phyloP scores from a whole-genome alignment of 2,797 vertebrate genomes.

The Zalophus californianus region DNA sequence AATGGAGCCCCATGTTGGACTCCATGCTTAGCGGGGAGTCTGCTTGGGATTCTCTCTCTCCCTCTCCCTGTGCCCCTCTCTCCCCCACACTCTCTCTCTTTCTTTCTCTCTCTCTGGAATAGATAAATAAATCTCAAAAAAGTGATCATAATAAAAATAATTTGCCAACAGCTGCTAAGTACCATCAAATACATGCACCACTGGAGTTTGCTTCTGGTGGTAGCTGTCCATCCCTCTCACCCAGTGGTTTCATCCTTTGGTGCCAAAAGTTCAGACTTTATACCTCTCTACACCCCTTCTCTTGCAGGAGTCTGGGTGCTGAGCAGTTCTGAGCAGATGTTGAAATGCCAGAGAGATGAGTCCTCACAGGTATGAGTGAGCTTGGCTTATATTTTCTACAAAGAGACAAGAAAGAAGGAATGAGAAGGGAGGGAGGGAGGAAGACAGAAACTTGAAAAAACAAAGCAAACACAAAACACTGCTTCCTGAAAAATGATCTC shows the following conservation, averaged over 20 bases:
- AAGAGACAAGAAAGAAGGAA: not conserved
- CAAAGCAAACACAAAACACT: not conserved
- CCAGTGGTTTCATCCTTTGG: not conserved
- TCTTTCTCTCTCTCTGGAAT: not conserved
- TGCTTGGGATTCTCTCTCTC: not conserved
- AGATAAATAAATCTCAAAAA: not conserved
- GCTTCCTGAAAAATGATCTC: not conserved
- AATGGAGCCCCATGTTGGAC: not conserved
- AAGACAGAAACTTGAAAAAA: not conserved
- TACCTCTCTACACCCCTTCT: not conserved
- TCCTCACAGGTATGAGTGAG: not conserved
- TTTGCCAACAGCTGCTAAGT: not conserved
- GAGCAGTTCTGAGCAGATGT: no score
- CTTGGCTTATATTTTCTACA: not conserved
- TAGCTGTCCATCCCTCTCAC: not conserved
- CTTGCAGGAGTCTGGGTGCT: not conserved
- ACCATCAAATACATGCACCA: not conserved
- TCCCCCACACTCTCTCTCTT: no score
- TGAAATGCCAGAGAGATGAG: not conserved
- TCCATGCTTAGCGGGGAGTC: not conserved
- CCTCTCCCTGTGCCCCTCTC: not conserved
- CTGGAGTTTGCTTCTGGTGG: not conserved
- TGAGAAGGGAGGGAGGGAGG: rapidly evolving
- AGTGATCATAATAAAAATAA: not conserved
- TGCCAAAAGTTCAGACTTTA: no score